These are phyloP conservation scores for Parazoanthus swiftii DNA, from an alignment of 92 coral and sea anemone genomes.

Conservation along the genomic window DNA sequence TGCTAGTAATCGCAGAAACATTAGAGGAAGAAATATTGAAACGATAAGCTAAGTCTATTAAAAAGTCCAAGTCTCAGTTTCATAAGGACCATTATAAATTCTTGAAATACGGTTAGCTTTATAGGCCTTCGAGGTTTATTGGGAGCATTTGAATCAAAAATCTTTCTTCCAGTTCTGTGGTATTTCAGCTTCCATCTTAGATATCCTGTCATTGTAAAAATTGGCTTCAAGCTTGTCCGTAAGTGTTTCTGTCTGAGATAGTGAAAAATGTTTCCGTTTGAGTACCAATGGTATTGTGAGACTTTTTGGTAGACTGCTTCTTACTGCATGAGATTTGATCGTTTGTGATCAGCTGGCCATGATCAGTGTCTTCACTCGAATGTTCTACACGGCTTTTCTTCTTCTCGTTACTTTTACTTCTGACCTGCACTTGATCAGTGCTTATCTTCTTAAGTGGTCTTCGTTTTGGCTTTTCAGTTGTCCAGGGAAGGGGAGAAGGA, in stretches of 20 bases:
- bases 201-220: neutral
- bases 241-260: slow-evolving; percentile 15
- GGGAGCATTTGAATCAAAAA: slow-evolving; percentile 11
- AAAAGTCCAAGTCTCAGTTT: slow-evolving; percentile 47
- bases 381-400: slow-evolving; percentile 16
- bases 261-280: slow-evolving; percentile 8
- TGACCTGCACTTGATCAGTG: neutral
- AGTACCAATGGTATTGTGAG: slow-evolving; percentile 26
- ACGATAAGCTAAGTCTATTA: neutral
- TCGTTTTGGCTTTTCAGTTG: slow-evolving; percentile 24
- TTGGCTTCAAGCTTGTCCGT: slow-evolving; percentile 2
- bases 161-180: slow-evolving; percentile 32
- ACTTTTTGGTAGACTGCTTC: slow-evolving; percentile 22
- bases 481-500: slow-evolving; percentile 57
- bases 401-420: slow-evolving; percentile 8
- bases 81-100: slow-evolving; percentile 55
- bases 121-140: slow-evolving; percentile 52
- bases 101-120: slow-evolving; percentile 49
- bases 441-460: slow-evolving; percentile 16
- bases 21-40: neutral
- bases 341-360: slow-evolving; percentile 11
- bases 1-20: neutral
- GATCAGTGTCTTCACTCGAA: neutral
- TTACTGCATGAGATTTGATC: slow-evolving; percentile 8
- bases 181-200: slow-evolving; percentile 25